These are phyloP conservation scores for Nemotelus pantherinus DNA, from an alignment of 2,888 invertebrate genomes.

Conservation along the genomic window DNA sequence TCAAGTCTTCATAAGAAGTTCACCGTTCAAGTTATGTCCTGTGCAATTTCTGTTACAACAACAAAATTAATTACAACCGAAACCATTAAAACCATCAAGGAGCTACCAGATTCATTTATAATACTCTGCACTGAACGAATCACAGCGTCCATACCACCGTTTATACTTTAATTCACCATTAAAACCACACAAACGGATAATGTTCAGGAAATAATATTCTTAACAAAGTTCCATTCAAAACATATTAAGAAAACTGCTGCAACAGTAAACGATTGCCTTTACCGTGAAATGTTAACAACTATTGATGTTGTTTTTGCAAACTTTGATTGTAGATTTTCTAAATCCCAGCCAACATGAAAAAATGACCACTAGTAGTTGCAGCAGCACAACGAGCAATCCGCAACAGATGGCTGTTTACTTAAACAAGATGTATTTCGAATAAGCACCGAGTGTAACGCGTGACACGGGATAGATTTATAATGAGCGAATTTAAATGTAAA, in stretches of 20 bases:
- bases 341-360: no score
- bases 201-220: constrained; percentile 38
- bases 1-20: no score
- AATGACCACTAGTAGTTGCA: neutral
- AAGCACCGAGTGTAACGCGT: neutral
- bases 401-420: constrained; percentile 26
- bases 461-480: constrained; percentile 35
- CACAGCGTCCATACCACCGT: neutral
- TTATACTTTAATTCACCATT: neutral
- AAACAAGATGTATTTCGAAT: constrained; percentile 26
- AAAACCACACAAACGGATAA: constrained; percentile 27
- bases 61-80: no score
- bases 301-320: constrained; percentile 15
- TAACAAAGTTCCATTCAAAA: constrained; percentile 33
- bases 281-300: constrained; percentile 20
- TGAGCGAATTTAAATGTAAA: constrained; percentile 34
- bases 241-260: constrained; percentile 11
- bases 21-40: no score
- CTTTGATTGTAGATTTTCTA: constrained; percentile 7
- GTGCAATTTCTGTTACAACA: no score
- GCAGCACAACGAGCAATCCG: neutral
- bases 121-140: neutral
- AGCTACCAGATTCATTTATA: neutral
- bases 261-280: constrained; percentile 21
- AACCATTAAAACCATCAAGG: neutral